These are phyloP conservation scores for Shinisaurus crocodilurus DNA, from an alignment of 2,113 vertebrate species.

Conservation along the genomic window DNA sequence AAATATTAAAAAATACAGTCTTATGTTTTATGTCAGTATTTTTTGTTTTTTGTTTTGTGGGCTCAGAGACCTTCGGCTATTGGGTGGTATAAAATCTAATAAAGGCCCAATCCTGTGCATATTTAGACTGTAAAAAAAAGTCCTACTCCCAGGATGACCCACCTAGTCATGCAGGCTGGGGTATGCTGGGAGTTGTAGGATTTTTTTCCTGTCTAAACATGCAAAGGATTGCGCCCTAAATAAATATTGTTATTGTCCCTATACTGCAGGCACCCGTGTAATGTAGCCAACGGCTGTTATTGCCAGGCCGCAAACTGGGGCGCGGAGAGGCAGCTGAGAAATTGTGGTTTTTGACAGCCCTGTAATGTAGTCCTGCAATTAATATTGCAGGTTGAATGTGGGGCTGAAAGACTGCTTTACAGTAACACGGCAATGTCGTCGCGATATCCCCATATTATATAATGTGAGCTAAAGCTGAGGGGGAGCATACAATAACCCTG, in stretches of 20 bases:
- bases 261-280: not conserved
- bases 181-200: not conserved
- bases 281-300: not conserved
- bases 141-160: too few species aligned
- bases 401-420: not conserved
- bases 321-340: not conserved
- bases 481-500: not conserved
- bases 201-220: not conserved
- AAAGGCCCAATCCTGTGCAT: too few species aligned
- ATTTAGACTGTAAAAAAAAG: too few species aligned
- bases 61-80: too few species aligned
- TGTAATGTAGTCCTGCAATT: not conserved
- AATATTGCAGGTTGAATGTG: not conserved
- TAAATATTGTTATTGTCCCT: not conserved
- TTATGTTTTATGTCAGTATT: too few species aligned
- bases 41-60: too few species aligned
- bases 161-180: not conserved
- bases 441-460: not conserved
- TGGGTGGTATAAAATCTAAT: too few species aligned
- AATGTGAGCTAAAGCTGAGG: not conserved
- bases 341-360: not conserved
- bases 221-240: not conserved
- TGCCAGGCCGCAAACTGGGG: not conserved
- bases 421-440: not conserved
- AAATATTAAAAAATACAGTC: too few species aligned